These are phyloP conservation scores for Cryptophagus acutangulus DNA, from an alignment of 2,888 invertebrate genomes.

Conservation along the genomic window DNA sequence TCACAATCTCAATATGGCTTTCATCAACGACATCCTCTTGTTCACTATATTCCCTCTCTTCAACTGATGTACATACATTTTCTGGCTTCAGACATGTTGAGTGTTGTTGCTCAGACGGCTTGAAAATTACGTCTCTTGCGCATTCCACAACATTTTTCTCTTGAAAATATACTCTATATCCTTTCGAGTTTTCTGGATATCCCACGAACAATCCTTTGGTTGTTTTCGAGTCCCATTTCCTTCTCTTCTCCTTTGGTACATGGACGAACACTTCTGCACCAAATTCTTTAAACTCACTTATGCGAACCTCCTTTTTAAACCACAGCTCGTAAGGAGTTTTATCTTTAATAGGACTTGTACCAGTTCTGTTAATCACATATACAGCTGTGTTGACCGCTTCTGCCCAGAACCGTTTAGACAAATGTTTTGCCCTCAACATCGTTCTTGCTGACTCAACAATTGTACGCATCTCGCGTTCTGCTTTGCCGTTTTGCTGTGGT, in stretches of 20 bases:
- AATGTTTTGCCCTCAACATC: constrained; percentile 5
- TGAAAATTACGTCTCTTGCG: constrained; percentile 20
- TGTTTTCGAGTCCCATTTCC: constrained; percentile 37
- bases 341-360: constrained; percentile 14
- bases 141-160: constrained; percentile 19
- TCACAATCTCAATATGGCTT: neutral
- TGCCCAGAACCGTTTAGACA: constrained; percentile 31
- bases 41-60: constrained; percentile 9
- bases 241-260: constrained; percentile 36
- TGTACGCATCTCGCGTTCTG: constrained; percentile 34
- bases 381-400: constrained; percentile 33
- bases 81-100: too few species aligned
- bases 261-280: constrained; percentile 38
- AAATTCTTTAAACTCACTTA: constrained; percentile 38
- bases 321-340: constrained; percentile 40
- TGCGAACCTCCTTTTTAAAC: constrained; percentile 33
- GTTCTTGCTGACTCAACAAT: constrained; percentile 32
- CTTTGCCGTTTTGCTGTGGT: constrained; percentile 31
- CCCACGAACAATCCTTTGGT: constrained; percentile 37
- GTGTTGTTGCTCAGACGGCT: too few species aligned
- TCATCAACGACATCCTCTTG: constrained; percentile 6
- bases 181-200: constrained; percentile 32
- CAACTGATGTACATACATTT: too few species aligned
- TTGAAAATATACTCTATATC: constrained; percentile 21
- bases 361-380: constrained; percentile 23